Evolutionary conservation across 2,113 vertebrate genomes (phyloP).

Genomic region (Hemicordylus capensis): DNA sequence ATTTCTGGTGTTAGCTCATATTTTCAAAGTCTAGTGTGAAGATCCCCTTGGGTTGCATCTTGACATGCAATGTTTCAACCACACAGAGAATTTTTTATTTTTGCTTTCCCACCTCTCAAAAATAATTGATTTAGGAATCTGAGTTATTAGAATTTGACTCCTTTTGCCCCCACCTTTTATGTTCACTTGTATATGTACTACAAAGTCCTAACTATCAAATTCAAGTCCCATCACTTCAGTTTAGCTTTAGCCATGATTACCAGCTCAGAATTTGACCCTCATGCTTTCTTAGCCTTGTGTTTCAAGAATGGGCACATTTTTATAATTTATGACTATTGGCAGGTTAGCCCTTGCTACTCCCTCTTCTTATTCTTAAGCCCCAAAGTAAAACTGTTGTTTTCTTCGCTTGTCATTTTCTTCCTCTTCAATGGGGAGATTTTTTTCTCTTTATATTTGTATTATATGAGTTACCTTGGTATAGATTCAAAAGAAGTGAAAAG

Average conservation of each 20-base stretch:
- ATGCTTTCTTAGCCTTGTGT: neutral
- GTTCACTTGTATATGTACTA: neutral
- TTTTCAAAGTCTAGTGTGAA: constrained; percentile 19
- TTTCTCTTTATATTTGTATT: neutral
- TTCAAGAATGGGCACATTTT: neutral
- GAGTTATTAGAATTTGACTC: neutral
- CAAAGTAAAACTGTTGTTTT: neutral
- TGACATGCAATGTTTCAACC: neutral
- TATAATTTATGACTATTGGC: neutral
- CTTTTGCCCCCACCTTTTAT: neutral
- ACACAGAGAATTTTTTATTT: constrained; percentile 30
- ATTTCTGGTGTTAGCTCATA: neutral
- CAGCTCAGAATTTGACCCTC: neutral
- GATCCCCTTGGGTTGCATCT: neutral
- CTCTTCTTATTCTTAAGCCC: no score
- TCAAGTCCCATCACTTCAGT: rapidly evolving
- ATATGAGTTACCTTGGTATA: neutral
- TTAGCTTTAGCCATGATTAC: neutral
- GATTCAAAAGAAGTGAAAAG: neutral
- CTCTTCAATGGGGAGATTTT: neutral
- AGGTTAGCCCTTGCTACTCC: no score
- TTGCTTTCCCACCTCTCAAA: constrained; percentile 15
- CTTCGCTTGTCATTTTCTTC: neutral
- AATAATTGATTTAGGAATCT: neutral
- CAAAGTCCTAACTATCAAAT: neutral